Base-by-base conservation (phyloP, 2,888 invertebrate genomes). In the Ochlodes sylvanus region DNA sequence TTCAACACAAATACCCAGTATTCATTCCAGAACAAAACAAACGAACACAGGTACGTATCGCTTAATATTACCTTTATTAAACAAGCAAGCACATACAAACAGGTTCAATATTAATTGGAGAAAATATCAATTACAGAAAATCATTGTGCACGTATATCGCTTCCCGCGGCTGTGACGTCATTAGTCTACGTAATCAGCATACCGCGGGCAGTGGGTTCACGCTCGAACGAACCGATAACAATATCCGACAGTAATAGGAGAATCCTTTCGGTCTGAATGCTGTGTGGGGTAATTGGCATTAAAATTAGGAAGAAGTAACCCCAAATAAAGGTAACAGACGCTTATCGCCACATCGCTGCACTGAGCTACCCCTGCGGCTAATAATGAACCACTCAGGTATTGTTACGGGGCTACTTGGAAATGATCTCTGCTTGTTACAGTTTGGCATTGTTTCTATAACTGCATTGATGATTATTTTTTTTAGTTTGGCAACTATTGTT, bases 211-310 rank as follows among this genome's bases (percentile, higher is more conserved):
- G 71, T 72, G 71, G 73, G 78, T 82, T 87, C 86, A 86, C 89
- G 81, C 86, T 75, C 83, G 82, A 84, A 75, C 80, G 86, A 77
- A 73, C 83, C 76, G 81, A 82, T 86, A 91, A 92, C 92, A 92
- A 91, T 90, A 90, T 90, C 89, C 82, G 89, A 87, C 88, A 87
- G 82, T 90, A 90, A 92, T 92, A 91, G 88, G 84, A 82, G 85
- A 88, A 88, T 90, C 90, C 89, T 88, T 90, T 87, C 85, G 84
- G 73, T 80, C 79, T 80, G 85, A 88, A 89, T 89, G 90, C 88
- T 91, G 90, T 89, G 85, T 86, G 81, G 81, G 85, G 86, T 93
- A 93, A 93, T 93, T 93, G 91, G 92, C 90, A 91, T 88, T 88
- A 87, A 88, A 86, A 87, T 81, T 82, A 76, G 80, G 88, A 88